Evolutionary conservation across 2,888 invertebrate species (phyloP).

Genomic region (Campopleginae sp.): DNA sequence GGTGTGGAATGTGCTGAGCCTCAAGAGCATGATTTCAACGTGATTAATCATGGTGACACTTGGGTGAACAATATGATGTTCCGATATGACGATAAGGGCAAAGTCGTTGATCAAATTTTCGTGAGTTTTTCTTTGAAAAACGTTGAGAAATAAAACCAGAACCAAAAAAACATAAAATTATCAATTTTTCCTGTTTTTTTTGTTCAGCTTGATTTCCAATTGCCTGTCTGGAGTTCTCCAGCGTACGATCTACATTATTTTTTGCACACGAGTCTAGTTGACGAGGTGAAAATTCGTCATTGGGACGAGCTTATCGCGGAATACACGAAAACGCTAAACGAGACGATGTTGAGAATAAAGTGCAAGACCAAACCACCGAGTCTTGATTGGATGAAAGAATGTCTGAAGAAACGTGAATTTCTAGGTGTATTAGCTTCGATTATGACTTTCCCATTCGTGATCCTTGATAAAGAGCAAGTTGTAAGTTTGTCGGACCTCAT

Average conservation of each 20-base stretch:
- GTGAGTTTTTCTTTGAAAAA: slow-evolving; percentile 28
- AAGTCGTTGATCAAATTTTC: slow-evolving; percentile 76
- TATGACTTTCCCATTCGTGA: slow-evolving; percentile 73
- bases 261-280: slow-evolving; percentile 80
- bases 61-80: slow-evolving; percentile 83
- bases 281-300: slow-evolving; percentile 68
- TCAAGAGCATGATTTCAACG: slow-evolving; percentile 75
- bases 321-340: slow-evolving; percentile 70
- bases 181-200: neutral
- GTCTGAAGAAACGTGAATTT: slow-evolving; percentile 63
- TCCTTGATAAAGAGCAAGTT: slow-evolving; percentile 72
- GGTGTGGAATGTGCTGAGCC: slow-evolving; percentile 21
- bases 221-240: slow-evolving; percentile 82
- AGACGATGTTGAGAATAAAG: slow-evolving; percentile 73
- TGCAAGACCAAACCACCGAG: slow-evolving; percentile 75
- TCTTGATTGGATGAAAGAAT: slow-evolving; percentile 67
- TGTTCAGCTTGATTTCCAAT: slow-evolving; percentile 85
- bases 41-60: slow-evolving; percentile 80
- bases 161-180: neutral
- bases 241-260: slow-evolving; percentile 85
- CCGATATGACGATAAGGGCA: slow-evolving; percentile 74
- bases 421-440: slow-evolving; percentile 72
- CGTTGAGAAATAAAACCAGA: neutral
- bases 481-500: neutral
- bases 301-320: slow-evolving; percentile 72